A percentile compares a stretch with the other conserved stretches of the same genome.
phyloP scores from a whole-genome alignment of 1,140 invertebrate species.

The Lordiphosa mommai region DNA sequence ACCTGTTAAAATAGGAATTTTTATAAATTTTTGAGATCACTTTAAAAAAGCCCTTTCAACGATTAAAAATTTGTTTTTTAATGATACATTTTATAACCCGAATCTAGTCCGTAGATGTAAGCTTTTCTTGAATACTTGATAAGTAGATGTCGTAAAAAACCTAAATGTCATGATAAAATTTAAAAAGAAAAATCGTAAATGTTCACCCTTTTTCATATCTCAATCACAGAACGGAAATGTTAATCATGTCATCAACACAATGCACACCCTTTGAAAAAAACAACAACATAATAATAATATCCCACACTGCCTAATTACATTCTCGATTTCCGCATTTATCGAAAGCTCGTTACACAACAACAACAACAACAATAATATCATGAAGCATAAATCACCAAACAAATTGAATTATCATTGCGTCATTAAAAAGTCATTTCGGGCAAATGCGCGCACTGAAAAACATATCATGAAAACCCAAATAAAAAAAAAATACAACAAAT shows the following conservation, averaged over 20 bases:
- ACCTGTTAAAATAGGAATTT: too few relatives aligned
- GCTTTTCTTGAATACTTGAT: too few relatives aligned
- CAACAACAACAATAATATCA: constrained; percentile 41
- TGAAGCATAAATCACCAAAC: constrained; percentile 68
- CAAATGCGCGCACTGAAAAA: constrained; percentile 15
- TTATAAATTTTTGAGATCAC: too few relatives aligned
- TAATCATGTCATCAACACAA: constrained; percentile 8
- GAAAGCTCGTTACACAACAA: constrained; percentile 58
- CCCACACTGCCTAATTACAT: constrained; percentile 54
- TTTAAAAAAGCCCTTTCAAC: too few relatives aligned
- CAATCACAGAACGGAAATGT: too few relatives aligned
- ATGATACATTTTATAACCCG: too few relatives aligned
- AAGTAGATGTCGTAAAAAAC: too few relatives aligned
- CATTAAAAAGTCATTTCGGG: constrained; percentile 71
- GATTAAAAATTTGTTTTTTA: too few relatives aligned
- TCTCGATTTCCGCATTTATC: constrained; percentile 56
- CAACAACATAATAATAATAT: constrained; percentile 12
- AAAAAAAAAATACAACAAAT: constrained; percentile 31
- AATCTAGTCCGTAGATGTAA: too few relatives aligned
- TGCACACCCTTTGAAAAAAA: constrained; percentile 23
- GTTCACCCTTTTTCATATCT: too few relatives aligned
- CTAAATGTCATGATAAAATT: too few relatives aligned
- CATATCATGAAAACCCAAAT: neutral
- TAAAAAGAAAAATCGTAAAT: too few relatives aligned
- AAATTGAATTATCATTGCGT: constrained; percentile 78